Evolutionary conservation across 2,797 vertebrate species (phyloP).

Genomic region (Periophthalmus magnuspinnatus): DNA sequence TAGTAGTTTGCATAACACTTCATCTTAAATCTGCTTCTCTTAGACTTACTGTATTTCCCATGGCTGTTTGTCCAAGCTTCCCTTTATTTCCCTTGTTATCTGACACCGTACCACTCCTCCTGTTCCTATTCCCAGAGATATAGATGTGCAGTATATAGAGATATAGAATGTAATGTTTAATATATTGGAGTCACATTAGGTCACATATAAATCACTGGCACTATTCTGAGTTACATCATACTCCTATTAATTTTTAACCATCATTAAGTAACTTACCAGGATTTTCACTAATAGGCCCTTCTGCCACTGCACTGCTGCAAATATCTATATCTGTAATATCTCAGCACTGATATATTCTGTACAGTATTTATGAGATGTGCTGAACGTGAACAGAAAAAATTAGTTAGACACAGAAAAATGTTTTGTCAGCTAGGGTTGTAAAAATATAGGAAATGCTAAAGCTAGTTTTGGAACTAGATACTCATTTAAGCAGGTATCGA

Average conservation of each 20-base stretch:
- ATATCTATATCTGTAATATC: neutral
- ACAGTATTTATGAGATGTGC: neutral
- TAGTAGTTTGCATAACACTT: too few species aligned
- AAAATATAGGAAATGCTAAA: too few species aligned
- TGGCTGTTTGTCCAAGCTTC: constrained; percentile 36
- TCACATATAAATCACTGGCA: constrained; percentile 11
- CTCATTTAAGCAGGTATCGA: too few species aligned
- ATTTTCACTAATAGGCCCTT: constrained; percentile 13
- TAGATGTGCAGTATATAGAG: neutral
- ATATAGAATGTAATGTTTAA: constrained; percentile 4
- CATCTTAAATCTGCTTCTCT: too few species aligned
- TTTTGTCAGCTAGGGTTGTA: neutral
- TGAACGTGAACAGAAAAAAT: neutral
- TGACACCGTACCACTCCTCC: constrained; percentile 29
- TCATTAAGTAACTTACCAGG: constrained; percentile 3
- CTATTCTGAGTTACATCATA: constrained; percentile 17
- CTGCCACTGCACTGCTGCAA: constrained; percentile 23
- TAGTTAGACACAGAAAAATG: neutral
- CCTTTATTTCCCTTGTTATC: constrained; percentile 24
- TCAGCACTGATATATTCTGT: neutral
- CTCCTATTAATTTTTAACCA: constrained; percentile 8
- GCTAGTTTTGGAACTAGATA: too few species aligned
- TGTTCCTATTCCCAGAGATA: constrained; percentile 12
- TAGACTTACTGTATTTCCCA: too few species aligned
- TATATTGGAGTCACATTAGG: constrained; percentile 22